These are phyloP conservation scores for Nothobranchius kuhntae DNA, from an alignment of 2,113 vertebrate genomes.

Conservation along the genomic window DNA sequence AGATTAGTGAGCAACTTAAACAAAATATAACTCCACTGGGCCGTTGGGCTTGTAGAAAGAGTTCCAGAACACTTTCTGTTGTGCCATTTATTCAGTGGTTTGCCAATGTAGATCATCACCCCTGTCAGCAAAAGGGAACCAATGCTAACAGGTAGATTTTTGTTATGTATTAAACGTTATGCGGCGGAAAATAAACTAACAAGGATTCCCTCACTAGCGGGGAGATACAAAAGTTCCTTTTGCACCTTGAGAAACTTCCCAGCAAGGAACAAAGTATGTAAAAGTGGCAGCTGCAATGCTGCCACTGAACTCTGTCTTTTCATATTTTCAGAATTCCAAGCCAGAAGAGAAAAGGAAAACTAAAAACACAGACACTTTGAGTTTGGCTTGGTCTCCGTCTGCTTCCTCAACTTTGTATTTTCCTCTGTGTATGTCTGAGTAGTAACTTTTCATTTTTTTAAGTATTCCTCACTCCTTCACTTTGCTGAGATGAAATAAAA, in stretches of 20 bases:
- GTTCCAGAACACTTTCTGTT: neutral
- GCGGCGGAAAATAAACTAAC: no score
- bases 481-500: slow-evolving; percentile 14
- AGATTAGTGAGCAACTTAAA: slow-evolving; percentile 26
- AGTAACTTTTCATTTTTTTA: neutral
- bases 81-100: neutral
- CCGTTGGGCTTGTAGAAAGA: neutral
- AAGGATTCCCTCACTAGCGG: no score
- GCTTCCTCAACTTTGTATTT: slow-evolving; percentile 1
- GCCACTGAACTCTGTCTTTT: neutral
- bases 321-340: slow-evolving; percentile 11
- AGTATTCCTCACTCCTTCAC: neutral
- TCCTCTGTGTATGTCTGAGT: neutral
- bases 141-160: neutral
- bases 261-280: slow-evolving; percentile 4
- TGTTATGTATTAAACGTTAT: no score
- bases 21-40: slow-evolving; percentile 14
- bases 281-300: neutral
- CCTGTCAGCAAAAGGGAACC: neutral
- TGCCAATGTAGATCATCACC: neutral
- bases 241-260: slow-evolving; percentile 13
- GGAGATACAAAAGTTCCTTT: neutral
- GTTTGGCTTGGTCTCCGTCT: slow-evolving; percentile 10
- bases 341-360: slow-evolving; percentile 2
- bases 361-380: slow-evolving; percentile 7